Percentiles rank a stretch among this genome's conserved stretches.
phyloP scores from a whole-genome alignment of 2,888 invertebrate species.

The Lottia gigantea region DNA sequence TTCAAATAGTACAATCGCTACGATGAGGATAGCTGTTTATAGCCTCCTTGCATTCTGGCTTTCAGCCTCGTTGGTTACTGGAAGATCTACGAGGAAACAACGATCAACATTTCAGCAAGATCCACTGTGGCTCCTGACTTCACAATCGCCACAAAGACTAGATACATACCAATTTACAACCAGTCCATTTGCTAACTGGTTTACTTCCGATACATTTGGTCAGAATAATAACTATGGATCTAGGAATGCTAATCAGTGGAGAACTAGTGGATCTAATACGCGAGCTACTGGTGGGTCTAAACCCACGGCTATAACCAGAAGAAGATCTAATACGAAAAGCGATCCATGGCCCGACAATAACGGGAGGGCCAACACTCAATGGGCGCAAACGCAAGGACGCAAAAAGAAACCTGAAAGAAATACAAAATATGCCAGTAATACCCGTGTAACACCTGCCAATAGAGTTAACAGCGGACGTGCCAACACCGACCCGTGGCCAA shows the following conservation, averaged over 20 bases:
- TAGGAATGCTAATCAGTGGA: background rate
- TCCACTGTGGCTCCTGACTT: background rate
- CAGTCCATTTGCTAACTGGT: background rate
- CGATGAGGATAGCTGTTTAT: too few relatives aligned
- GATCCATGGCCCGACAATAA: constrained; percentile 5
- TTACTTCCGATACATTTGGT: background rate
- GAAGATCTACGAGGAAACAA: too few relatives aligned
- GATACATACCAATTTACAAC: background rate
- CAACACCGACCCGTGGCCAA: constrained; percentile 2
- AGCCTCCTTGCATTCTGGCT: too few relatives aligned
- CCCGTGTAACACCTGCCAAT: background rate
- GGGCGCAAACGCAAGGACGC: too few relatives aligned
- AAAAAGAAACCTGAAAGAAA: too few relatives aligned
- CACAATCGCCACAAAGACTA: background rate
- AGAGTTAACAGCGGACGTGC: background rate
- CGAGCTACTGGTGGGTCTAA: too few relatives aligned
- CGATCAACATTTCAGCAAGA: background rate
- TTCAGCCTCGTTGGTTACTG: too few relatives aligned
- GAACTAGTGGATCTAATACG: background rate
- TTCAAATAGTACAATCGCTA: too few relatives aligned
- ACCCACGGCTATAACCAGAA: background rate
- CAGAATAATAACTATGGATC: background rate
- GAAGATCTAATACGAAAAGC: background rate
- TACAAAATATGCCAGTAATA: background rate
- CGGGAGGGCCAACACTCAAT: background rate